Evolutionary conservation across 1,140 invertebrate species (phyloP).

Genomic region (Heliconius himera): DNA sequence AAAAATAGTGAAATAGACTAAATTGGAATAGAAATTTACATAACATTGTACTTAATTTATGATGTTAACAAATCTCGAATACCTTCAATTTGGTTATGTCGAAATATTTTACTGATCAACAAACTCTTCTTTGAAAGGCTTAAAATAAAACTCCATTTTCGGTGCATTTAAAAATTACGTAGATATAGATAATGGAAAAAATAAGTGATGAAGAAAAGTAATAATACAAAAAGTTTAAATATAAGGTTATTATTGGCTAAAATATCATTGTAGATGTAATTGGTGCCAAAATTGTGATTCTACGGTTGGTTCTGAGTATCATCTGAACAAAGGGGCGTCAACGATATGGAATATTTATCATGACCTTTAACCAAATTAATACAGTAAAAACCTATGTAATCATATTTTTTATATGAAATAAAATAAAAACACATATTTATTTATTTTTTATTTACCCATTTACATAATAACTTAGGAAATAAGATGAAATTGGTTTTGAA

Average conservation of each 20-base stretch:
- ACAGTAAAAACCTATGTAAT: slow-evolving; percentile 55
- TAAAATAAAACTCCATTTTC: slow-evolving; percentile 35
- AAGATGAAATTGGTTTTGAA: too few species aligned
- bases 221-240: slow-evolving; percentile 34
- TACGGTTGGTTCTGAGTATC: slow-evolving; percentile 41
- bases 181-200: slow-evolving; percentile 29
- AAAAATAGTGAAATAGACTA: background rate
- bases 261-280: slow-evolving; percentile 45
- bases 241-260: slow-evolving; percentile 26
- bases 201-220: slow-evolving; percentile 30
- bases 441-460: slow-evolving; percentile 38
- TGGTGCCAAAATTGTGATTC: slow-evolving; percentile 67
- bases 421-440: slow-evolving; percentile 41
- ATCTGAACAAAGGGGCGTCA: slow-evolving; percentile 34
- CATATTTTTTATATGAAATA: slow-evolving; percentile 65
- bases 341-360: slow-evolving; percentile 41
- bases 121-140: background rate
- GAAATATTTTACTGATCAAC: background rate
- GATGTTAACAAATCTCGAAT: background rate
- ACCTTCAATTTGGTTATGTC: background rate
- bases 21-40: background rate
- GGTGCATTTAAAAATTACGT: slow-evolving; percentile 65
- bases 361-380: slow-evolving; percentile 44
- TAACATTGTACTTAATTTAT: background rate
- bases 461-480: background rate